phyloP scores from a whole-genome alignment of 2,113 vertebrate species.

The Theropithecus gelada region DNA sequence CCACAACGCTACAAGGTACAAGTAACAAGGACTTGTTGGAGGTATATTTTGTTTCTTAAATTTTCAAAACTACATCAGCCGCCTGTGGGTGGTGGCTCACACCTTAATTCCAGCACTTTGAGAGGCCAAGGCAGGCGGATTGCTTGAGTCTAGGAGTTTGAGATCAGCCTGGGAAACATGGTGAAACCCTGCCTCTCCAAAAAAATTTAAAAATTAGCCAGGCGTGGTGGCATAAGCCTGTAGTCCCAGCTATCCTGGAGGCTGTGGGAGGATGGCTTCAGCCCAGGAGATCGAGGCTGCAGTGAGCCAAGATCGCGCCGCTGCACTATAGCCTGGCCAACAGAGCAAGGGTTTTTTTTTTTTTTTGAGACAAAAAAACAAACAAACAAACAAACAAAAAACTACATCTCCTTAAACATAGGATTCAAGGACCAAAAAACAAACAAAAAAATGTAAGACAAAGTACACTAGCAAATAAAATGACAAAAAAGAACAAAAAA shows the following conservation, averaged over 20 bases:
- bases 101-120: background rate
- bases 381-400: too few species aligned
- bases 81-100: background rate
- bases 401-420: conserved; percentile 5
- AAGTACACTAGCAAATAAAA: background rate
- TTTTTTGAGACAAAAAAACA: too few species aligned
- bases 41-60: background rate
- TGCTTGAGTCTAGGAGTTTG: background rate
- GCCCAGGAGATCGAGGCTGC: background rate
- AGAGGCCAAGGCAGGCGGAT: background rate
- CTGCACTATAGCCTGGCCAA: background rate
- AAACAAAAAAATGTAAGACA: conserved; percentile 37
- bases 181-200: background rate
- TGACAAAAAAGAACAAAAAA: conserved; percentile 20
- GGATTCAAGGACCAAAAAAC: background rate
- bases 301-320: background rate
- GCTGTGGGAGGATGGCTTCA: background rate
- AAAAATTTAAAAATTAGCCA: background rate
- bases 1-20: background rate
- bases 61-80: conserved; percentile 28
- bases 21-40: background rate
- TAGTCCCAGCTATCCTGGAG: background rate
- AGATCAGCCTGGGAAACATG: background rate
- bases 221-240: background rate
- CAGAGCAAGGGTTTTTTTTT: too few species aligned